Percentiles rank a stretch among this genome's conserved stretches.
Evolutionary conservation across 2,888 invertebrate species (phyloP).

Genomic region (Bhutanitis thaidina): DNA sequence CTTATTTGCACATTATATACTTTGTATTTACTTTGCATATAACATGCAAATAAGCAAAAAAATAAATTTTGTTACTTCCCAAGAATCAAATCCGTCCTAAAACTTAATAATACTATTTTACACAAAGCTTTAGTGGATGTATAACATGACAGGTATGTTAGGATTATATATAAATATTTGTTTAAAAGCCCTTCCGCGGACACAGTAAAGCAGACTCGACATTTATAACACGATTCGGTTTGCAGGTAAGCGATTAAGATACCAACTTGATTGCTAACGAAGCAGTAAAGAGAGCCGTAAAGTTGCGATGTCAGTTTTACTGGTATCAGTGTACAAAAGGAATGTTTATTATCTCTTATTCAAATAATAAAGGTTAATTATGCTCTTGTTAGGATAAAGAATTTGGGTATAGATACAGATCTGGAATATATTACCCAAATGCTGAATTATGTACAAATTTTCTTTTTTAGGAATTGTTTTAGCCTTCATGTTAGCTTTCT

Average conservation of each 20-base stretch:
- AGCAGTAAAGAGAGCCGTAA: constrained; percentile 12
- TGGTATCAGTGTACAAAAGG: constrained; percentile 3
- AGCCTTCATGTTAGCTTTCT: too few species aligned
- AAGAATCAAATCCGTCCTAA: neutral
- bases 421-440: too few species aligned
- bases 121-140: neutral
- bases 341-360: constrained; percentile 14
- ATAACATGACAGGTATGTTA: neutral
- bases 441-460: too few species aligned
- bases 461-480: too few species aligned
- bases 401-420: too few species aligned
- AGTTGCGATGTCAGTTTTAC: constrained; percentile 6
- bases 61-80: neutral
- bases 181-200: constrained; percentile 7
- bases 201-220: neutral
- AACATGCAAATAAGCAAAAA: too few species aligned
- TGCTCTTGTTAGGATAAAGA: too few species aligned
- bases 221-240: constrained; percentile 9
- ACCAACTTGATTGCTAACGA: constrained; percentile 9
- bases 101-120: neutral
- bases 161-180: constrained; percentile 10
- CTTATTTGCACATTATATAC: too few species aligned
- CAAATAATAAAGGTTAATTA: too few species aligned
- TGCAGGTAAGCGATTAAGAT: constrained; percentile 16
- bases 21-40: too few species aligned